phyloP scores from a whole-genome alignment of 2,888 invertebrate genomes.

The Perdita meconis region DNA sequence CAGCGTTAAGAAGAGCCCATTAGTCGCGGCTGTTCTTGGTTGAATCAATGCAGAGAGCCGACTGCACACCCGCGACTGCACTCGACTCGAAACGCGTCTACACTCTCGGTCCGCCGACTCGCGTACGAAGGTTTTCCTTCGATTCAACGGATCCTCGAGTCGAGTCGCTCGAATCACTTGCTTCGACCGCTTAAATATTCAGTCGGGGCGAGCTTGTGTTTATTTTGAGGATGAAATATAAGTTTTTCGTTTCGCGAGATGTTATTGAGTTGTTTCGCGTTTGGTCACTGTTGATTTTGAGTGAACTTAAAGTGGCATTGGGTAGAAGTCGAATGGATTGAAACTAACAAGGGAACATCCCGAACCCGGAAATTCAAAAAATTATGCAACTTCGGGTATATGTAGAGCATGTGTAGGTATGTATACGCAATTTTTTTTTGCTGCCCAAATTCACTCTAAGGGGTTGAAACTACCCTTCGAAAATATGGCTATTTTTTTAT shows the following conservation, averaged over 20 bases:
- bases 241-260: background rate
- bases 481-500: no score
- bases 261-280: background rate
- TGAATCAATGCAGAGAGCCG: conserved; percentile 46
- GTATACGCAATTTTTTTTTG: no score
- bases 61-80: background rate
- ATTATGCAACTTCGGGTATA: no score
- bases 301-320: no score
- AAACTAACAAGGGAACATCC: no score
- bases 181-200: conserved; percentile 3
- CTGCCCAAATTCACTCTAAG: no score
- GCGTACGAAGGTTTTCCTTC: background rate
- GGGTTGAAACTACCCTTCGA: no score
- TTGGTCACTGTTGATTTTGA: no score
- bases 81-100: conserved; percentile 19
- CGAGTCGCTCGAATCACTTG: no score
- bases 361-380: no score
- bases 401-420: no score
- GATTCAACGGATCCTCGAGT: background rate
- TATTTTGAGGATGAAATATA: background rate
- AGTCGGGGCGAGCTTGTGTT: background rate
- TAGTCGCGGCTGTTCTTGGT: conserved; percentile 39
- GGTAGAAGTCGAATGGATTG: no score
- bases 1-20: conserved; percentile 42
- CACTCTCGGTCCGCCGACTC: background rate